Evolutionary conservation across 2,888 invertebrate species (phyloP), one percentile per base, ranked within the genome.

Genomic region (Andricus curvator): DNA sequence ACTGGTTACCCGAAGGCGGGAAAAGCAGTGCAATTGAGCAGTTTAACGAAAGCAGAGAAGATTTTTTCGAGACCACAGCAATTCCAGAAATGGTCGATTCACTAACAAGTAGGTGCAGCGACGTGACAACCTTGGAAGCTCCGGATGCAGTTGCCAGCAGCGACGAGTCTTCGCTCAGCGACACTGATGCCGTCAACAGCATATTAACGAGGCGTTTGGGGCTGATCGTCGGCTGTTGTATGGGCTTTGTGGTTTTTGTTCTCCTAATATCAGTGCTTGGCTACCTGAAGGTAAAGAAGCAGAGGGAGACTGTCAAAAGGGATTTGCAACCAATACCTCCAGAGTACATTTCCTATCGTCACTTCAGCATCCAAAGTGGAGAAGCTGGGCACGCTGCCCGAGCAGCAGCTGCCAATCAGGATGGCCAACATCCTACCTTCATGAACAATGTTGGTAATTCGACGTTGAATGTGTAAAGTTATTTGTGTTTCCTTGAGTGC

Each of bases 231-330:
- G 97, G 97, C 78, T 96, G 97, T 91, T 97, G 96, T 90, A 95
- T 98, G 94, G 97, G 97, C 78, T 96, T 97, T 89, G 95, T 97
- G 83, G 97, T 98, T 77, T 97, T 98, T 90, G 95, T 98, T 78
- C 95, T 97, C 41, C 94, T 97, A 89, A 96, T 97, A 80, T 96
- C 97, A n/a, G 95, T 96, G 68, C 94, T 97, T 84, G 97, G 97
- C 41, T 97, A 97, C 91, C 95, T 97, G 84, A 97, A 98, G 93
- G 95, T 97, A 84, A 96, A 97, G 93, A 97, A 97, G 93, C 95
- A 97, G 89, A 94, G 97, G 85, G 95, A 95, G 84, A 95, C 96
- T 37, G 95, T 96, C 13, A 97, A 97, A 93, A 93, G 96, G 79
- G 95, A 96, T 81, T 94, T 94, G 88, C 96, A 96, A 85, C 94